Evolutionary conservation across 1,140 invertebrate genomes (phyloP).

Genomic region (Apis cerana): DNA sequence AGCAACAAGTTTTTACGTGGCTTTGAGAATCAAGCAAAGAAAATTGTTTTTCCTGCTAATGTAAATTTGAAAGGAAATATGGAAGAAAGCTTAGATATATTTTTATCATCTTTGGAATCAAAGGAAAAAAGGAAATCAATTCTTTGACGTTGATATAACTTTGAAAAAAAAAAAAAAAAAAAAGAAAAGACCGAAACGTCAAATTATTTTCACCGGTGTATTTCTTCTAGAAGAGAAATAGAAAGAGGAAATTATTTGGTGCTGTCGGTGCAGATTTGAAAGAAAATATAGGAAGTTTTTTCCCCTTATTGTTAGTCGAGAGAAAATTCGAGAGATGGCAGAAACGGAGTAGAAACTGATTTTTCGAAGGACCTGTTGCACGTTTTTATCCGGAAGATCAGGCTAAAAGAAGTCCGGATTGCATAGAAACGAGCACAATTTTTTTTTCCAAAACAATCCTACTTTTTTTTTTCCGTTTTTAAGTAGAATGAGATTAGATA

Average conservation of each 20-base stretch:
- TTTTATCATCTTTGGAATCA: not conserved
- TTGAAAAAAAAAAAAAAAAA: not conserved
- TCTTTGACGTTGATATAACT: not conserved
- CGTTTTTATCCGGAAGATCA: conserved; percentile 53
- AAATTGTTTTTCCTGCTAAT: not conserved
- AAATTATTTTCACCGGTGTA: too few species aligned
- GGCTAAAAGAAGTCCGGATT: conserved; percentile 2
- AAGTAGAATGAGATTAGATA: not conserved
- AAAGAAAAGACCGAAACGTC: too few species aligned
- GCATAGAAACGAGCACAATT: not conserved
- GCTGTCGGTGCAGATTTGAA: not conserved
- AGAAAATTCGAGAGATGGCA: not conserved
- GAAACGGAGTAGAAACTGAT: not conserved
- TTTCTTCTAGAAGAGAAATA: not conserved
- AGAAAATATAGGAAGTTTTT: not conserved
- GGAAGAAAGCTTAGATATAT: too few species aligned
- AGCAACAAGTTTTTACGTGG: too few species aligned
- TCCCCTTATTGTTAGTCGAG: not conserved
- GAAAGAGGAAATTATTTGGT: not conserved
- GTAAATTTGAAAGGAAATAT: not conserved
- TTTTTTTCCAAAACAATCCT: not conserved
- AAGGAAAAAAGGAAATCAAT: not conserved
- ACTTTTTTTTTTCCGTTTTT: not conserved
- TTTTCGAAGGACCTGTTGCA: conserved; percentile 54
- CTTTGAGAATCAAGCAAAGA: not conserved